Conservation (phyloP, 1,140 invertebrate species). For the Saccostrea cuccullata region DNA sequence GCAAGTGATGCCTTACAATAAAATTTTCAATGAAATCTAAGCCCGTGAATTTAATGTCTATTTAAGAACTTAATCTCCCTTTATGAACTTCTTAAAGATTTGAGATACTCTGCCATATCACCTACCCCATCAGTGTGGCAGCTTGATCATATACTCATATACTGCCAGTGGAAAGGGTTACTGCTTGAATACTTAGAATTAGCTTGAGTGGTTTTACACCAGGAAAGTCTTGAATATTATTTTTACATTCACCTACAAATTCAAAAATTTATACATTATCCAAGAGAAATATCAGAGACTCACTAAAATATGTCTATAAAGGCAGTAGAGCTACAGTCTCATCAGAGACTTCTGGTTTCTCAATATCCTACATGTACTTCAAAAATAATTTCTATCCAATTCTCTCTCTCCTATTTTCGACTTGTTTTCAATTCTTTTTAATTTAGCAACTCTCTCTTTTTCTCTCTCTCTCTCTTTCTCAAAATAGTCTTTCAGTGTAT, state of each 20-base stretch:
- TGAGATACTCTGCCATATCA: background rate
- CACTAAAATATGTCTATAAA: no score
- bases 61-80: slow-evolving; percentile 10
- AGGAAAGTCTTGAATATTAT: background rate
- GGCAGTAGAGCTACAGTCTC: no score
- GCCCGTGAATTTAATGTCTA: background rate
- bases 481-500: background rate
- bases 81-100: background rate
- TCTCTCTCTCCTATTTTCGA: background rate
- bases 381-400: background rate
- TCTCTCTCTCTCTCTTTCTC: background rate
- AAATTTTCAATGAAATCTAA: slow-evolving; percentile 12
- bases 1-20: background rate
- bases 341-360: no score
- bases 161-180: no score
- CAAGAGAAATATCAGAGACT: no score
- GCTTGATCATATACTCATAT: no score
- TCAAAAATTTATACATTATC: no score
- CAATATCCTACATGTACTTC: background rate
- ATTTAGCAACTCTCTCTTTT: background rate
- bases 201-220: background rate
- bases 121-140: no score
- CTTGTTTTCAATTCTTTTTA: background rate
- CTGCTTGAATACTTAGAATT: no score
- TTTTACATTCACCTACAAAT: background rate